Conservation (phyloP, 1,140 invertebrate genomes). For the Anastatus disparis region DNA sequence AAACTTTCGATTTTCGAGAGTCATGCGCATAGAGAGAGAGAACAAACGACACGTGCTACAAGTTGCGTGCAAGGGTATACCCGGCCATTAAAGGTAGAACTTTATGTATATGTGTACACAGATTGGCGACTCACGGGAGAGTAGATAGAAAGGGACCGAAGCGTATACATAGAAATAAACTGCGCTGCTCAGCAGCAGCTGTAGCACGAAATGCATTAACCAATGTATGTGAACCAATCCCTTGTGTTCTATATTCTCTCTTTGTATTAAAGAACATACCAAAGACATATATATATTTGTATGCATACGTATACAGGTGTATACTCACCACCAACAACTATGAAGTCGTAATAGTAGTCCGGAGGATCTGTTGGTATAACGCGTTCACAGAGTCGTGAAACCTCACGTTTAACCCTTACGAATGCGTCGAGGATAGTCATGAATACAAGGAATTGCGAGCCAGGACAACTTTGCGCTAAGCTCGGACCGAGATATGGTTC, state of each 20-base stretch:
- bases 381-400: constrained; percentile 66
- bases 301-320: too few species aligned
- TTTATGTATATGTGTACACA: too few species aligned
- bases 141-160: too few species aligned
- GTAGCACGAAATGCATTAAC: constrained; percentile 12
- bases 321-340: constrained; percentile 69
- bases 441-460: constrained; percentile 67
- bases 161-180: background rate
- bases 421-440: constrained; percentile 70
- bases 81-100: too few species aligned
- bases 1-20: too few species aligned
- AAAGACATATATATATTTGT: background rate
- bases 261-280: too few species aligned
- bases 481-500: constrained; percentile 64
- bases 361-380: constrained; percentile 57
- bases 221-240: background rate
- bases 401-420: constrained; percentile 62
- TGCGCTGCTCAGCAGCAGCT: background rate
- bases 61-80: too few species aligned
- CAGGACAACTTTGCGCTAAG: constrained; percentile 65
- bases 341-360: constrained; percentile 68
- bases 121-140: too few species aligned
- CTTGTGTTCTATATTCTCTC: too few species aligned
- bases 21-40: too few species aligned
- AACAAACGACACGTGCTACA: too few species aligned